Evolutionary conservation across 2,888 invertebrate genomes (phyloP).

Genomic region (Muschampia plurimacula): DNA sequence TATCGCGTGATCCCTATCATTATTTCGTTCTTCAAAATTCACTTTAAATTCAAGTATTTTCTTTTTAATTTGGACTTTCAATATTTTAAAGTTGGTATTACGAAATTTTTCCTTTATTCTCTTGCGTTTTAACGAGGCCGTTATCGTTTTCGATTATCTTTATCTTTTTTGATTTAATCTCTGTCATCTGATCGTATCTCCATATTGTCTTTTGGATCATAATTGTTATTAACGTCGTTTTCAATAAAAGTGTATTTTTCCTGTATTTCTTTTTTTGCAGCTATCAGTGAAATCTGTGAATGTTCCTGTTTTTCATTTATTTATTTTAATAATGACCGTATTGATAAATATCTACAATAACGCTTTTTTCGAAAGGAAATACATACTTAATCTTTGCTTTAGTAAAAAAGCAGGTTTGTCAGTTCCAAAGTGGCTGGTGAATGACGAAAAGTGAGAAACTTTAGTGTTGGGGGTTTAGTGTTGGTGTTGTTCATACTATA

Average conservation of each 20-base stretch:
- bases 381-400: no score
- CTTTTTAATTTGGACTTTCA: slow-evolving; percentile 3
- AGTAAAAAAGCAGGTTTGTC: no score
- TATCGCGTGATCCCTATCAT: slow-evolving; percentile 32
- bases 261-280: background rate
- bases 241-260: background rate
- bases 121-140: background rate
- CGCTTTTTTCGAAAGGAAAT: no score
- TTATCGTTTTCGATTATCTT: background rate
- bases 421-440: no score
- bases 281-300: background rate
- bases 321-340: no score
- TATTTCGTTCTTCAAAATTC: slow-evolving; percentile 20
- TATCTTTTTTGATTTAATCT: background rate
- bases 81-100: slow-evolving; percentile 6
- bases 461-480: no score
- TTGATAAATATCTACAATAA: no score
- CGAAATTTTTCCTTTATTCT: background rate
- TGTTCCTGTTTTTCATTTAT: no score
- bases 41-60: slow-evolving; percentile 4
- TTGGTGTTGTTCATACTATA: no score
- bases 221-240: slow-evolving; percentile 2
- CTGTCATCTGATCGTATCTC: background rate
- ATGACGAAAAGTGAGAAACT: no score
- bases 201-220: background rate